Evolutionary conservation across 2,113 vertebrate species (phyloP).

Genomic region (Paramisgurnus dabryanus): DNA sequence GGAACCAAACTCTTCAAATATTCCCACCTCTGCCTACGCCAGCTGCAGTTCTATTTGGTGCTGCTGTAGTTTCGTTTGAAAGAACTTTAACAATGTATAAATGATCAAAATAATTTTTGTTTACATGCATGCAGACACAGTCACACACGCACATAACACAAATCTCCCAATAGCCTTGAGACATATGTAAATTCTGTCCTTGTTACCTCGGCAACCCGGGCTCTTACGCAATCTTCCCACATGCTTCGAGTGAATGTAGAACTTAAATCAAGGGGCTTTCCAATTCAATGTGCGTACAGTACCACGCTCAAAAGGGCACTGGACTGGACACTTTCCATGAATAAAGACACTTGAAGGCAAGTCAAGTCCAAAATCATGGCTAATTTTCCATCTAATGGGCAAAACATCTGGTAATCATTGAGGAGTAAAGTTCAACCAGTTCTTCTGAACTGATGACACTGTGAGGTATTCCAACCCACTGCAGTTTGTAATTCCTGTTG

Average conservation of each 20-base stretch:
- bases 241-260: constrained; percentile 63
- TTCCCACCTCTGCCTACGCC: too few species aligned
- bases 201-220: constrained; percentile 71
- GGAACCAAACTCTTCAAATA: too few species aligned
- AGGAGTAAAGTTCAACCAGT: neutral
- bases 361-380: neutral
- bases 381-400: too few species aligned
- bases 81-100: neutral
- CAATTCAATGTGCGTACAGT: neutral
- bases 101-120: neutral
- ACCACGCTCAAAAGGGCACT: neutral
- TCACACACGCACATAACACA: constrained; percentile 38
- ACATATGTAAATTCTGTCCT: constrained; percentile 74
- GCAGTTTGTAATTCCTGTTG: neutral
- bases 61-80: too few species aligned
- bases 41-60: too few species aligned
- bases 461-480: neutral
- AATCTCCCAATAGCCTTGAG: constrained; percentile 57
- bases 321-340: neutral
- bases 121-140: neutral
- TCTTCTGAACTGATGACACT: neutral
- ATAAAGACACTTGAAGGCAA: constrained; percentile 4
- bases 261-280: constrained; percentile 51
- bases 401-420: too few species aligned
- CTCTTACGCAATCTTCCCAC: constrained; percentile 74